Evolutionary conservation across 2,797 vertebrate genomes (phyloP).

Genomic region (Leucoraja ocellata): DNA sequence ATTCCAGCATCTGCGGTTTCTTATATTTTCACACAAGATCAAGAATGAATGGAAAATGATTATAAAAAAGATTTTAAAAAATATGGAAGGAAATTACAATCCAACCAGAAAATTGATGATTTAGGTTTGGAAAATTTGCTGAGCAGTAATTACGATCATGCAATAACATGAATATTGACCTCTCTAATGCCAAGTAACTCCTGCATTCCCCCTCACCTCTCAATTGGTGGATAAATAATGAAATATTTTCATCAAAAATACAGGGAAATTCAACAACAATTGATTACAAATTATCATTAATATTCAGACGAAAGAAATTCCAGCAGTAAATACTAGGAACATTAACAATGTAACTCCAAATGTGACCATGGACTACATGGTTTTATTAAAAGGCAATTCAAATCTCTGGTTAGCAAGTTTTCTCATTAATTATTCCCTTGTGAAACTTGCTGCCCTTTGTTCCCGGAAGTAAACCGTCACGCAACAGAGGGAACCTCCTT

Average conservation of each 20-base stretch:
- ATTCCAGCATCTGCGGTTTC: no score
- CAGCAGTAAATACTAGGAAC: not conserved
- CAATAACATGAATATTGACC: no score
- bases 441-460: not conserved
- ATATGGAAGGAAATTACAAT: no score
- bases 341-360: not conserved
- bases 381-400: not conserved
- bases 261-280: not conserved
- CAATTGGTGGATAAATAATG: no score
- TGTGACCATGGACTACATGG: not conserved
- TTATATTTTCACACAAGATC: no score
- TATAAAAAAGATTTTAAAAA: no score
- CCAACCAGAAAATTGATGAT: no score
- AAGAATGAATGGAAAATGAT: no score
- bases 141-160: no score
- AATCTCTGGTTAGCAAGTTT: not conserved
- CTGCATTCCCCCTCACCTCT: no score
- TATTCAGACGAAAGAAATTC: not conserved
- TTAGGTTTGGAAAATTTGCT: no score
- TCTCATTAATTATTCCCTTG: not conserved
- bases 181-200: no score
- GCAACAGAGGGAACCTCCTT: not conserved
- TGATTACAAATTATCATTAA: not conserved
- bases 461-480: not conserved
- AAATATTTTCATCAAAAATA: not conserved